Conservation (phyloP, 2,113 vertebrate species). For the Thymallus thymallus region DNA sequence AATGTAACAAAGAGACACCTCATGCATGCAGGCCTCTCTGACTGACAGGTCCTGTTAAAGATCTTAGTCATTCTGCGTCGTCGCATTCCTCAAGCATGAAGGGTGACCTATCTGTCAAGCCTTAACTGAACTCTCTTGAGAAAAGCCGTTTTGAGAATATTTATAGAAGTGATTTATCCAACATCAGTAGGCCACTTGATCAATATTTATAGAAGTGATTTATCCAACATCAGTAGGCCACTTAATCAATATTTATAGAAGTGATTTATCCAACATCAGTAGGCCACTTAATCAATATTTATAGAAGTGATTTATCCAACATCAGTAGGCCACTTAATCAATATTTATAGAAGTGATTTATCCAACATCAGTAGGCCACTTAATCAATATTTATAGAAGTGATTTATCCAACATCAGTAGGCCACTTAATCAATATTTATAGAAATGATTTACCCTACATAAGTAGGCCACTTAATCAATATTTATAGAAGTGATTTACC, state of each 20-base stretch:
- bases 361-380: too few relatives aligned
- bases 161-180: neutral
- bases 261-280: neutral
- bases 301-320: neutral
- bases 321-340: neutral
- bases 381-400: neutral
- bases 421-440: neutral
- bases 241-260: neutral
- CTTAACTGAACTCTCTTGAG: neutral
- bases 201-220: neutral
- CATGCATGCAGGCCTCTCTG: neutral
- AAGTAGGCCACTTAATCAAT: neutral
- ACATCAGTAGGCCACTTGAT: neutral
- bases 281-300: neutral
- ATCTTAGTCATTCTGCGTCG: neutral
- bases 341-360: neutral
- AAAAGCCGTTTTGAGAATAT: too few relatives aligned
- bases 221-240: too few relatives aligned
- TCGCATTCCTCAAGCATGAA: conserved; percentile 13
- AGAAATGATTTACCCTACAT: neutral
- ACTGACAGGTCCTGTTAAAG: conserved; percentile 2
- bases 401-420: neutral
- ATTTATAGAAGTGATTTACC: neutral
- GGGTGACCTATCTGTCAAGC: neutral
- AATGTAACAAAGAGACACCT: neutral